A percentile compares a stretch with the other conserved stretches of the same genome.
phyloP scores from a whole-genome alignment of 2,797 vertebrate species.

The Takifugu ocellatus region DNA sequence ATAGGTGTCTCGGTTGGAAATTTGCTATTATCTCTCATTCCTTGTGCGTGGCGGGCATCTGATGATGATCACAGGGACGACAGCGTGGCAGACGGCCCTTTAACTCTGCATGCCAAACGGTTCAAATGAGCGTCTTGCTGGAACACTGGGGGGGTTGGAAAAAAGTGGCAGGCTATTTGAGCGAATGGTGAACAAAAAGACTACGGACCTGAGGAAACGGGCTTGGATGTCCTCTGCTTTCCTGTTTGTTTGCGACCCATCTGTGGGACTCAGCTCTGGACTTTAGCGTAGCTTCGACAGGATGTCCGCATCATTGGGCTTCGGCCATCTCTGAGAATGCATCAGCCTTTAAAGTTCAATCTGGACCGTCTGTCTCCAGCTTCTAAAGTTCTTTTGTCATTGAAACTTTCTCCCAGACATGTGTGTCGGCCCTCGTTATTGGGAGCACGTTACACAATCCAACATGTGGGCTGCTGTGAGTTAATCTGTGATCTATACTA shows the following conservation, averaged over 20 bases:
- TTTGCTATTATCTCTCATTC: conserved; percentile 14
- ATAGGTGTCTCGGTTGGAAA: conserved; percentile 32
- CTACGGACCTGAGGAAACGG: conserved; percentile 17
- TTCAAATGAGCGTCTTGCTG: conserved; percentile 18
- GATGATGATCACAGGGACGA: conserved; percentile 11
- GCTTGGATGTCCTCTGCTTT: background rate
- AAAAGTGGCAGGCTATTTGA: conserved; percentile 8
- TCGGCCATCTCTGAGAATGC: too few species aligned
- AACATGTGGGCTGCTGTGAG: too few species aligned
- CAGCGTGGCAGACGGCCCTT: conserved; percentile 2
- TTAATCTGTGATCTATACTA: conserved; percentile 38
- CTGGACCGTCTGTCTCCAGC: too few species aligned
- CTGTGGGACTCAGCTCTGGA: too few species aligned
- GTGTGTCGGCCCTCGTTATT: too few species aligned
- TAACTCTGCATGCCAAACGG: background rate
- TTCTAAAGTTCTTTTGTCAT: too few species aligned
- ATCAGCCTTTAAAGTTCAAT: too few species aligned
- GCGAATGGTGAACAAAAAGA: conserved; percentile 28
- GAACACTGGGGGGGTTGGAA: conserved; percentile 22
- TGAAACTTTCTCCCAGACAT: too few species aligned
- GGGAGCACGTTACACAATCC: too few species aligned
- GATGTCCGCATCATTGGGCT: too few species aligned
- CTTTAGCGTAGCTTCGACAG: too few species aligned
- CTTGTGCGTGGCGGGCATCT: conserved; percentile 1
- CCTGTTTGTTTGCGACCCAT: too few species aligned